Evolutionary conservation across 2,113 vertebrate species (phyloP).

Genomic region (Rhabdomys dilectus): DNA sequence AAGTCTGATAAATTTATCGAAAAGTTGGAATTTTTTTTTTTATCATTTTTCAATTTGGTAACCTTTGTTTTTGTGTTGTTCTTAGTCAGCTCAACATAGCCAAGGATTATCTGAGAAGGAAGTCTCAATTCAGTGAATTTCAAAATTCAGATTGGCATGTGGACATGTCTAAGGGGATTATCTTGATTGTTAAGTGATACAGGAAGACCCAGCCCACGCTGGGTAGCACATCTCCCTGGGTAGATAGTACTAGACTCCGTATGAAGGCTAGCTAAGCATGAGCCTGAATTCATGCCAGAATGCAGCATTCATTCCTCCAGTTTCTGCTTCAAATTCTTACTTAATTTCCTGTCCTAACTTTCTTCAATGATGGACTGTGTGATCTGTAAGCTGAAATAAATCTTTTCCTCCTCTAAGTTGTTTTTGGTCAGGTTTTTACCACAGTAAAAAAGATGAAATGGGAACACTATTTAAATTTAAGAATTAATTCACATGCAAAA

Average conservation of each 20-base stretch:
- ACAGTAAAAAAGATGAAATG: neutral
- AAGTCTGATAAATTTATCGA: neutral
- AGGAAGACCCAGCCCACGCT: neutral
- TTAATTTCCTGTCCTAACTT: neutral
- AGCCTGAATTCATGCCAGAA: neutral
- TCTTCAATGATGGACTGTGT: neutral
- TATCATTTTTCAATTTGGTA: neutral
- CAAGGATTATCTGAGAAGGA: neutral
- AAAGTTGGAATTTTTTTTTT: neutral
- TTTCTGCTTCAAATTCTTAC: neutral
- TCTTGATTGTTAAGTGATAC: too few species aligned
- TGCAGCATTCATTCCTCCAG: neutral
- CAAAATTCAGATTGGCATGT: neutral
- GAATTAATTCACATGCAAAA: slow-evolving; percentile 55
- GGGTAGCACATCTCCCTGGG: too few species aligned
- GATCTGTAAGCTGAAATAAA: neutral
- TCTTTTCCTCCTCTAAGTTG: neutral
- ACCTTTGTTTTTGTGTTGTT: slow-evolving; percentile 10
- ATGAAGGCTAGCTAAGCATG: neutral
- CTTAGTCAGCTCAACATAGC: neutral
- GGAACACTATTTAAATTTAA: slow-evolving; percentile 22
- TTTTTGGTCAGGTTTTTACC: neutral
- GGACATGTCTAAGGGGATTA: neutral
- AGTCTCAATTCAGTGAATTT: neutral
- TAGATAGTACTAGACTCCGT: neutral